Evolutionary conservation across 2,113 vertebrate species (phyloP).

Genomic region (Esox niger): DNA sequence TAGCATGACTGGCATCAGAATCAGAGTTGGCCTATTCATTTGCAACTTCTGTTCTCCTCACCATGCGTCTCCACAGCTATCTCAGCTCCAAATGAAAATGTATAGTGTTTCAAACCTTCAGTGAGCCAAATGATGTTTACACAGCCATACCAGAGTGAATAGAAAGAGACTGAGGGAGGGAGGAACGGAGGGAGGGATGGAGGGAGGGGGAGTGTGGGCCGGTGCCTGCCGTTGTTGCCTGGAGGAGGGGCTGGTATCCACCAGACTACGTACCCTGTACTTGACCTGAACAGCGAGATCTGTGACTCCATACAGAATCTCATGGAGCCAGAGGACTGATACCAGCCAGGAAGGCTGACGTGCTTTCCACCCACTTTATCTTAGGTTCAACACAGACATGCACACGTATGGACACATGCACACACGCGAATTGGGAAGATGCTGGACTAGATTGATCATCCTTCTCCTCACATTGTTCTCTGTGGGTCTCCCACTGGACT

Average conservation of each 20-base stretch:
- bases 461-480: slow-evolving; percentile 19
- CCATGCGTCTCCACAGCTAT: no score
- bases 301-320: slow-evolving; percentile 60
- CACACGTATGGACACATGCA: background rate
- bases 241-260: slow-evolving; percentile 68
- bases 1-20: no score
- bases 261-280: slow-evolving; percentile 72
- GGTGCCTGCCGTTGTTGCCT: slow-evolving; percentile 43
- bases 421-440: background rate
- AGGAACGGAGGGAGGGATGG: slow-evolving; percentile 25
- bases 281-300: slow-evolving; percentile 77
- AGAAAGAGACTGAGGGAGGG: slow-evolving; percentile 12
- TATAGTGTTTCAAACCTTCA: slow-evolving; percentile 69
- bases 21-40: no score
- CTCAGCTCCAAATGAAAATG: slow-evolving; percentile 77
- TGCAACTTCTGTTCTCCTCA: no score
- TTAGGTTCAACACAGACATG: slow-evolving; percentile 32
- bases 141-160: slow-evolving; percentile 76
- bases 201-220: slow-evolving; percentile 27
- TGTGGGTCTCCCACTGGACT: slow-evolving; percentile 6
- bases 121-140: slow-evolving; percentile 80
- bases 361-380: slow-evolving; percentile 41
- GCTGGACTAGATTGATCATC: slow-evolving; percentile 26
- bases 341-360: slow-evolving; percentile 59
- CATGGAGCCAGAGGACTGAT: slow-evolving; percentile 67